These are phyloP conservation scores for Xiphophorus maculatus DNA, from an alignment of 2,113 vertebrate species.

Conservation along the genomic window DNA sequence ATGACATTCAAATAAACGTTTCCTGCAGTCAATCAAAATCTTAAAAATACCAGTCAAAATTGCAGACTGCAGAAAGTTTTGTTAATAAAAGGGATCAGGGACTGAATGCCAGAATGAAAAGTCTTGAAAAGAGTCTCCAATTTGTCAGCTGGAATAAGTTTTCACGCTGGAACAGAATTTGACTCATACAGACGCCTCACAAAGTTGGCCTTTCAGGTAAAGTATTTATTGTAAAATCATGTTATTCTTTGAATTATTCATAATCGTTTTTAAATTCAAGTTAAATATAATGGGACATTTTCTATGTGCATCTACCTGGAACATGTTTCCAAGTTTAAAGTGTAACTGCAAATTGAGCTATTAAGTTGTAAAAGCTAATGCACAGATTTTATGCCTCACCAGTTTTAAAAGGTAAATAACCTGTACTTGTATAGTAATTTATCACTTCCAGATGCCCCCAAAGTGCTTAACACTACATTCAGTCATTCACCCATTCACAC, in stretches of 20 bases:
- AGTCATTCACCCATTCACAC: no score
- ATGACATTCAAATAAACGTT: conserved; percentile 57
- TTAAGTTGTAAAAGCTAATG: neutral
- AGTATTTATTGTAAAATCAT: neutral
- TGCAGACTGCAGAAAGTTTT: conserved; percentile 32
- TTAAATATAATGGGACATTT: no score
- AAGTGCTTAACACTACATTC: no score
- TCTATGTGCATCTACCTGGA: no score
- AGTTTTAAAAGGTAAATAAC: no score
- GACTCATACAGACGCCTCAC: neutral
- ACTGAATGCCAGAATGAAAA: conserved; percentile 47
- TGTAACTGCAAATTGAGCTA: no score
- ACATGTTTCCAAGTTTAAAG: no score
- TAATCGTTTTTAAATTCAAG: neutral
- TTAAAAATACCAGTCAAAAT: conserved; percentile 54
- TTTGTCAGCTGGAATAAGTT: conserved; percentile 55
- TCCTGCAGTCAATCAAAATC: conserved; percentile 54
- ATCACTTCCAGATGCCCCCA: no score
- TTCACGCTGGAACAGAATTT: conserved; percentile 27
- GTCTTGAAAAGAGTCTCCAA: conserved; percentile 47
- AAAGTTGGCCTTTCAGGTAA: no score
- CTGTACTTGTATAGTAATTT: no score
- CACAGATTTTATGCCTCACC: neutral
- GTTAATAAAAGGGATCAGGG: conserved; percentile 23
- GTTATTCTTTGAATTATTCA: neutral